Evolutionary conservation across 2,113 vertebrate genomes (phyloP), one percentile per base, ranked within the genome.

Genomic region (Notothenia rossii): DNA sequence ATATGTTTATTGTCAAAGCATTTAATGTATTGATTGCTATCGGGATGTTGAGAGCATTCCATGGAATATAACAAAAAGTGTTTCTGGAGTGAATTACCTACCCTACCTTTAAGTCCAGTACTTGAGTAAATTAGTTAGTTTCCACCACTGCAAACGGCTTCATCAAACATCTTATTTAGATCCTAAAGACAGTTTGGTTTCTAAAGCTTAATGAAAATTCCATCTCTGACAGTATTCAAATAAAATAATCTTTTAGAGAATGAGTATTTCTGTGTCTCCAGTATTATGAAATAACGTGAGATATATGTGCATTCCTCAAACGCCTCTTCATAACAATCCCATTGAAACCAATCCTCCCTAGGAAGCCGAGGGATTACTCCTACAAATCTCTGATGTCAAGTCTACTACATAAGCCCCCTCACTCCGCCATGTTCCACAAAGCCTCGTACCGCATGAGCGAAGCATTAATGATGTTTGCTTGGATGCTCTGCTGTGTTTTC

Each of bases 321-420:
- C 61, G 60, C 77, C 80, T 43, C 75, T 79, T 87, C 79, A 77
- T 88, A 88, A 84, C 87, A 91, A 79, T 85, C 80, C 79, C 83
- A 93, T 82, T 93, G 86, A 93, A 94, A 93, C 49, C 81, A 76
- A 89, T 88, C 85, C 90, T 72, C 82, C 59, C 66, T 33, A 63
- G 79, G 82, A 89, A 93, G 88, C 82, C 29, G 10, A 56, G 73
- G 94, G 91, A 93, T 94, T 93, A 92, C 75, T 79, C 50, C 82
- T 86, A 93, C 88, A 94, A 92, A 92, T 93, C 90, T 91, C 88
- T 77, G 63, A 84, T 92, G 88, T 93, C 88, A 93, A 93, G 87
- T 83, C 85, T 89, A 92, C 85, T 83, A 81, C 85, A 87, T 49
- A 82, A 66, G 72, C 68, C 79, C 7, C 18, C 82, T 80, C 80